Evolutionary conservation across 2,888 invertebrate species (phyloP).

Genomic region (Diloba caeruleocephala): DNA sequence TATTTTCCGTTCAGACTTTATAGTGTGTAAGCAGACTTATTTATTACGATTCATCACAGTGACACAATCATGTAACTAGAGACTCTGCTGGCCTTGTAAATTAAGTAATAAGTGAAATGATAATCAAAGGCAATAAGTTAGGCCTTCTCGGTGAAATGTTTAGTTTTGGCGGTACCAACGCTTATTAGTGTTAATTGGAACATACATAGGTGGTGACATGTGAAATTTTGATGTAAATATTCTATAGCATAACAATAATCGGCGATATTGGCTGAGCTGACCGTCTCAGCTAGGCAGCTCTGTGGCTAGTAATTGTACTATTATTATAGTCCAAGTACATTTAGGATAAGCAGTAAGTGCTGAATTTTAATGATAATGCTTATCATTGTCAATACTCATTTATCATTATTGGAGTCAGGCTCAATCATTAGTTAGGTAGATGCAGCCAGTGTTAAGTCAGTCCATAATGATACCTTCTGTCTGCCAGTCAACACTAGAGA

Average conservation of each 20-base stretch:
- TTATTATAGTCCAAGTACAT: conserved; percentile 72
- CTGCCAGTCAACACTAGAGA: conserved; percentile 66
- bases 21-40: conserved; percentile 87
- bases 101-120: conserved; percentile 70
- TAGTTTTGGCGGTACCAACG: conserved; percentile 70
- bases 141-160: conserved; percentile 67
- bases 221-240: conserved; percentile 56
- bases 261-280: conserved; percentile 29
- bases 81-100: conserved; percentile 66
- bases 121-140: conserved; percentile 58
- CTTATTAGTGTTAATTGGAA: conserved; percentile 77
- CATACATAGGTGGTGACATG: conserved; percentile 43
- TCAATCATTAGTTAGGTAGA: conserved; percentile 69
- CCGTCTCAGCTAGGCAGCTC: conserved; percentile 48
- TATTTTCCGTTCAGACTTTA: conserved; percentile 83
- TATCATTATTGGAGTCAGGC: conserved; percentile 70
- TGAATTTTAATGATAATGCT: conserved; percentile 75
- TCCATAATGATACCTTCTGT: conserved; percentile 59
- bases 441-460: conserved; percentile 55
- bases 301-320: conserved; percentile 50
- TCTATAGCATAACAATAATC: conserved; percentile 38
- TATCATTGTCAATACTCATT: conserved; percentile 86
- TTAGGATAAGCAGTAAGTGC: conserved; percentile 81
- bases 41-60: conserved; percentile 87
- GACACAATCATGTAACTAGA: conserved; percentile 67